Conservation (phyloP, 1,140 invertebrate genomes). For the Drosophila tsacasi region DNA sequence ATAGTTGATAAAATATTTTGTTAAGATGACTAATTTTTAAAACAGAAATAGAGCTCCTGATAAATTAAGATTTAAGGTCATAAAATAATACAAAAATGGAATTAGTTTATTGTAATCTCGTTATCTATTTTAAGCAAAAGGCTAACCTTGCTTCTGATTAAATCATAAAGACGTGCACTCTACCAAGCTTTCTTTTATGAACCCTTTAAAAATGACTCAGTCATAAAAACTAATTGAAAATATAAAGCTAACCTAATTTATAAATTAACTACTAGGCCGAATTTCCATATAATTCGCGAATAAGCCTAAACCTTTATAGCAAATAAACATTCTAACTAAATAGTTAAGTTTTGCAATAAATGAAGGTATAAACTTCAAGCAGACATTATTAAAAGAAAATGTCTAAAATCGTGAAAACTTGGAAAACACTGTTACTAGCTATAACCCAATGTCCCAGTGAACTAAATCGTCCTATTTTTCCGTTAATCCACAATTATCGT, state of each 20-base stretch:
- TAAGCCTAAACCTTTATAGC: too few relatives aligned
- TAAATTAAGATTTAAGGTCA: neutral
- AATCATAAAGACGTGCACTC: neutral
- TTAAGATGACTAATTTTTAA: neutral
- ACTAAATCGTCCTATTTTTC: neutral
- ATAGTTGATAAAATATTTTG: neutral
- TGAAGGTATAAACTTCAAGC: too few relatives aligned
- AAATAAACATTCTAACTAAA: too few relatives aligned
- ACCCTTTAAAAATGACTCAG: neutral
- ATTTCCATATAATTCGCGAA: too few relatives aligned
- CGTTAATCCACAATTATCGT: neutral
- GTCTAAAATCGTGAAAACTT: neutral
- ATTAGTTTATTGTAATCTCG: neutral
- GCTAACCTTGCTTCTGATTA: neutral
- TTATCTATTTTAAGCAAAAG: neutral
- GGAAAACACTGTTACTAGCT: rapidly evolving
- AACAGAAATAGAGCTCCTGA: neutral
- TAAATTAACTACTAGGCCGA: too few relatives aligned
- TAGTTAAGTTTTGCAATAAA: too few relatives aligned
- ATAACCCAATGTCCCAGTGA: neutral
- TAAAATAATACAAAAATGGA: neutral
- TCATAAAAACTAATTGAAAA: neutral
- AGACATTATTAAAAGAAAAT: too few relatives aligned
- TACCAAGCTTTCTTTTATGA: neutral
- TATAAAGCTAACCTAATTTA: too few relatives aligned